Evolutionary conservation across 1,140 invertebrate species (phyloP), one percentile per base, ranked within the genome.

Genomic region (Trichonephila clavata): DNA sequence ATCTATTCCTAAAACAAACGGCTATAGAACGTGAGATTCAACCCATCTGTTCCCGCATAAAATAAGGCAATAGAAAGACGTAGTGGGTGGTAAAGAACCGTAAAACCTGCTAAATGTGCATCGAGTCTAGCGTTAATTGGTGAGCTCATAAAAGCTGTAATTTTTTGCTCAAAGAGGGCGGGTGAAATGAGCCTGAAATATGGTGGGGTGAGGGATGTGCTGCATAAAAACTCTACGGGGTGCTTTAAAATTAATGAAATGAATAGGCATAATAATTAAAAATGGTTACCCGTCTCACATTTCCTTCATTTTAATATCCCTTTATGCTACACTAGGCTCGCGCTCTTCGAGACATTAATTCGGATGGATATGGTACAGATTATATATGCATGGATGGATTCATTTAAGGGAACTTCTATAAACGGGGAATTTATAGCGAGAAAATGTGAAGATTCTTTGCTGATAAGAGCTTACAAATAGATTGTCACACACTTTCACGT

Each of bases 171-270:
- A 18, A 21, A 61, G 60, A 61, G 60, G 60, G 60, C 60, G 60
- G 65, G 65, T 20, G 65, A 68, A 68, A 68, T 24, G 65, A 24
- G 65, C n/a, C 27, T 6, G 27, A 50, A 50, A 50, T 50, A 50
- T 7, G 50, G 50, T 13, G 50, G 50, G 32, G 24, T 14, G 59
- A 39, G 43, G 32, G 39, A 20, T 57, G 65, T 20, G 57, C 43
- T 10, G 24, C 43, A 77, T 71, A 89, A 89, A 89, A 89, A 89
- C 63, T 89, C 87, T 39, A 39, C 50, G 20, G 68, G 87, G 50
- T 59, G 87, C 87, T 89, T 89, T 77, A 89, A 89, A 89, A 89
- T 77, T 89, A 89, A 89, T 89, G 87, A 59, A 89, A 89, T 89
- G 61, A 87, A 65, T 65, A 77, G 20, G n/a, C 63, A 77, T 77